Conservation (phyloP, 2,797 vertebrate genomes). For the Esox masquinongy region DNA sequence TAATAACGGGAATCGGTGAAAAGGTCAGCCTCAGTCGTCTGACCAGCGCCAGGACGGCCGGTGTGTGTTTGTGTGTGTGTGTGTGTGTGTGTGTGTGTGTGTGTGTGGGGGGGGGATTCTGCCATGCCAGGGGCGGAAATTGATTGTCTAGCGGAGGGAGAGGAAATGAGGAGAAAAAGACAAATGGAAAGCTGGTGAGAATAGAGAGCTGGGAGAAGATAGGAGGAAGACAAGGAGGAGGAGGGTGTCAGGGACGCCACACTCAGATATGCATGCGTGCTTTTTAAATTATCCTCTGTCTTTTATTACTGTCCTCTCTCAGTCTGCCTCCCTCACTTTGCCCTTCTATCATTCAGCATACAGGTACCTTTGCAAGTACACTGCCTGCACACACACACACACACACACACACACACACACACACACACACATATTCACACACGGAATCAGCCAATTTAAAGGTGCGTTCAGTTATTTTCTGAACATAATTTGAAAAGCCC, state of each 20-base stretch:
- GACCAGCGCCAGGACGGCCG: constrained; percentile 50
- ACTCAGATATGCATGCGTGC: constrained; percentile 59
- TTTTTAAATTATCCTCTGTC: constrained; percentile 54
- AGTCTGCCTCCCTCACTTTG: background rate
- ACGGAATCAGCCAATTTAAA: background rate
- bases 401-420: constrained; percentile 13
- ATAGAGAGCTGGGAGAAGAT: constrained; percentile 38
- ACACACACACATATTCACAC: constrained; percentile 13
- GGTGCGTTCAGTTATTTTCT: background rate
- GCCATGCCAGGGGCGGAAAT: constrained; percentile 69
- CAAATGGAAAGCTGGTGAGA: constrained; percentile 65
- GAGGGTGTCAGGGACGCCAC: constrained; percentile 47
- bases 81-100: constrained; percentile 16
- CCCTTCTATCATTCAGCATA: constrained; percentile 3
- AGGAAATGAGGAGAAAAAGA: constrained; percentile 77
- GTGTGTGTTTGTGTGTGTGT: constrained; percentile 14
- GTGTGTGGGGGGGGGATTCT: constrained; percentile 41
- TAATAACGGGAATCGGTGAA: constrained; percentile 79
- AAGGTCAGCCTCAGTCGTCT: constrained; percentile 76
- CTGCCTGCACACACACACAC: constrained; percentile 7
- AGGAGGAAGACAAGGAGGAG: constrained; percentile 18
- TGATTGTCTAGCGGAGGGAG: constrained; percentile 67
- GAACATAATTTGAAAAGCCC: background rate
- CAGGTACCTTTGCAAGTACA: background rate
- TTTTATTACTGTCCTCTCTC: constrained; percentile 50